Evolutionary conservation across 2,888 invertebrate genomes (phyloP), one percentile per base, ranked within the genome.

Genomic region (Dolomedes plantarius): DNA sequence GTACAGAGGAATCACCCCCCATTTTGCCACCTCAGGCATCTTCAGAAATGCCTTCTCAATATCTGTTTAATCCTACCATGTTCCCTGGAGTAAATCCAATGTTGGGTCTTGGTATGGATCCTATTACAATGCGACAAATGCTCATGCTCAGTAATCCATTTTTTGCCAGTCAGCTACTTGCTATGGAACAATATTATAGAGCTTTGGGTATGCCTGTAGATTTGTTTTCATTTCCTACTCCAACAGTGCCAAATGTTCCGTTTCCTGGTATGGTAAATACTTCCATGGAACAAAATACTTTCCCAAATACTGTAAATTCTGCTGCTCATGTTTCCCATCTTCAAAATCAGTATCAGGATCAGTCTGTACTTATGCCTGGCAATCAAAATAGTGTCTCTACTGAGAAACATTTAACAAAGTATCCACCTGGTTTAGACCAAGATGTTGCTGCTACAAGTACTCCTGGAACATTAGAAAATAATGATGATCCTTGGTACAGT

Each of bases 121-220:
- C 74, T 31, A 11, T 74, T 0, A 16, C 73, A 19, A 67, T 73
- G 29, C 83, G 67, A 19, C 71, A 71, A 29, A 83, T 83, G 77
- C 46, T 71, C 13, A 32, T 82, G 41, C 27, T 73, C 0, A 74
- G 39, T 29, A 77, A 83, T 77, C 77, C 77, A 29, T 77, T 83
- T 39, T 56, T 83, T 27, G 28, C 64, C 16, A 71, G 32, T 28
- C 71, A 72, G 46, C 29, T 82, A 11, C 69, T 39, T 9, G 75
- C 69, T 41, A 65, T 76, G 72, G 65, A 72, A 11, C 65, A 76
- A 71, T 69, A 81, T 31, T 81, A 81, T 23, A 72, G 36, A 39
- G 2, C 76, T 27, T 27, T 76, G 50, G 71, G 76, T 16, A 65
- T 76, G 32, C 65, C 62, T 1, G 56, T 23, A 1, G 23, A 56